Evolutionary conservation across 2,113 vertebrate genomes (phyloP).

Genomic region (Bucco capensis): DNA sequence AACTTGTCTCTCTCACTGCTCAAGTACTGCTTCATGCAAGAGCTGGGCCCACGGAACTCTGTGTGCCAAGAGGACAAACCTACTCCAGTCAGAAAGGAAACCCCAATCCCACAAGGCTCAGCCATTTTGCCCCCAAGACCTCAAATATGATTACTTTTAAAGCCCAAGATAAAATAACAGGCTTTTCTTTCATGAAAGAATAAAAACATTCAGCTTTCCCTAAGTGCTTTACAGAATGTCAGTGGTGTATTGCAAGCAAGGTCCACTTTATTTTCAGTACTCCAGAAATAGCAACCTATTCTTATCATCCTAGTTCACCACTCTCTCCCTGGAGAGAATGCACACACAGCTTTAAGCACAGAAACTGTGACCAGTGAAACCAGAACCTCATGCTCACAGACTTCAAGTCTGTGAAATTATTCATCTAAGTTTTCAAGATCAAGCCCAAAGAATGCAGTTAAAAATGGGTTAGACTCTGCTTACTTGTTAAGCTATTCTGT

Average conservation of each 20-base stretch:
- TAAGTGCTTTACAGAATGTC: background rate
- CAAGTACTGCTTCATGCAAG: background rate
- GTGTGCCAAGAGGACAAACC: background rate
- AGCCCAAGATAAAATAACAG: background rate
- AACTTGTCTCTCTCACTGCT: background rate
- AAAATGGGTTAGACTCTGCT: background rate
- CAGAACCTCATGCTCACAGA: background rate
- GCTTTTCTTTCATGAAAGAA: background rate
- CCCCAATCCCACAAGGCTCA: background rate
- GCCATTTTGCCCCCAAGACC: background rate
- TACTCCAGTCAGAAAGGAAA: background rate
- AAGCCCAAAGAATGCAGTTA: background rate
- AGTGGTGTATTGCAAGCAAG: background rate
- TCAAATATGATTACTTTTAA: background rate
- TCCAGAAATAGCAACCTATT: conserved; percentile 7
- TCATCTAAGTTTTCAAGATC: background rate
- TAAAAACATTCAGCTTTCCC: background rate
- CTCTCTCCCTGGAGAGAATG: background rate
- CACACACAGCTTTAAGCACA: background rate
- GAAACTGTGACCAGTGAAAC: background rate
- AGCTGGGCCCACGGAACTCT: background rate
- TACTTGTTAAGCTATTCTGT: background rate
- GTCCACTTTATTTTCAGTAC: background rate
- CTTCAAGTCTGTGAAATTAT: background rate
- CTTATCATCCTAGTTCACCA: background rate